Conservation (phyloP, 2,113 vertebrate genomes). For the Semnornis frantzii region DNA sequence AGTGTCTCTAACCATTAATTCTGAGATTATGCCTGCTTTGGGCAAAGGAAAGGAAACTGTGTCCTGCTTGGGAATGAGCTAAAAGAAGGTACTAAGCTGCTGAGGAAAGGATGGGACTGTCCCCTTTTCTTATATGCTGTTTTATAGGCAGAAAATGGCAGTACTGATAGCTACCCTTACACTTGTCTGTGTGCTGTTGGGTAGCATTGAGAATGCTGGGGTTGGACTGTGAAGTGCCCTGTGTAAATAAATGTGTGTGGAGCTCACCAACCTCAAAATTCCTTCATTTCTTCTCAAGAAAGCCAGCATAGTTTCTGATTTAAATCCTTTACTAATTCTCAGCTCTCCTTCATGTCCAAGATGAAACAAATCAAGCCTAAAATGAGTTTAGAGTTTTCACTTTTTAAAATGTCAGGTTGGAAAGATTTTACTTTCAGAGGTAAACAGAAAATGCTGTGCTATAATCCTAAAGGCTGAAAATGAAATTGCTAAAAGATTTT, state of each 20-base stretch:
- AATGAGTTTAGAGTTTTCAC: not conserved
- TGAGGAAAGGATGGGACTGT: not conserved
- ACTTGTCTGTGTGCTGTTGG: not conserved
- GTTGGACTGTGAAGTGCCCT: not conserved
- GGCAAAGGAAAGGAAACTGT: not conserved
- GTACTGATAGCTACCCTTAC: not conserved
- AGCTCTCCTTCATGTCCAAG: not conserved
- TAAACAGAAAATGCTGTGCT: not conserved
- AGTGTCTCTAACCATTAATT: not conserved
- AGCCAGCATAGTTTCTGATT: not conserved
- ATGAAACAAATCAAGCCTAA: not conserved
- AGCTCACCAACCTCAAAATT: not conserved
- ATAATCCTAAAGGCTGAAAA: not conserved
- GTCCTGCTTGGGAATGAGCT: not conserved
- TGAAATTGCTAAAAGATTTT: constrained; percentile 37
- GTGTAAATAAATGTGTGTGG: not conserved
- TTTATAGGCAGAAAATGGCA: not conserved
- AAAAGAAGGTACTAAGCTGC: not conserved
- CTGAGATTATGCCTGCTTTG: not conserved
- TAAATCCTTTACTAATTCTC: not conserved
- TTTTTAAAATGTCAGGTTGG: not conserved
- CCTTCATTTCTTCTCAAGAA: not conserved
- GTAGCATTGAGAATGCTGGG: not conserved
- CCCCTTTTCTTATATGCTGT: not conserved
- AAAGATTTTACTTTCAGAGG: not conserved